A percentile compares a stretch with the other conserved stretches of the same genome.
Evolutionary conservation across 2,113 vertebrate genomes (phyloP).

Genomic region (Myotis yumanensis): DNA sequence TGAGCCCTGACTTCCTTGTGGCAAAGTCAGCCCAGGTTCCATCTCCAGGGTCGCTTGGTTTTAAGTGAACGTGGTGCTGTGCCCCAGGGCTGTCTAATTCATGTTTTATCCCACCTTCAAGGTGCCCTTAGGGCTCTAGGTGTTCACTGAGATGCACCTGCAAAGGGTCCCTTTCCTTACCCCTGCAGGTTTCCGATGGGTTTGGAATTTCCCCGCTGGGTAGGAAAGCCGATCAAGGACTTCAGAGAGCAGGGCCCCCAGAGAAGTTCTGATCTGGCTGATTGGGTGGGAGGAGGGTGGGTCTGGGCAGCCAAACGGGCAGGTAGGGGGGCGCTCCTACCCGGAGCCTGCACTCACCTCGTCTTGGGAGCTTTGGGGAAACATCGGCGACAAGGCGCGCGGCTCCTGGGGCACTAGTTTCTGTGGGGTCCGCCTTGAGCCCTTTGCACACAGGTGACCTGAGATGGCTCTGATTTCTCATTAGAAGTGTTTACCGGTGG

Average conservation of each 20-base stretch:
- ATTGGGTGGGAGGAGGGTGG: fast-evolving
- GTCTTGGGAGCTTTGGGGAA: fast-evolving
- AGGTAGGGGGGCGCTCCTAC: fast-evolving
- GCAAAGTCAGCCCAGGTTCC: no score
- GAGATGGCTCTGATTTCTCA: no score
- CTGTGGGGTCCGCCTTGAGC: fast-evolving
- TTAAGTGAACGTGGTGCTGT: no score
- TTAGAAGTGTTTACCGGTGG: not conserved
- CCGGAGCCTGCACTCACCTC: fast-evolving
- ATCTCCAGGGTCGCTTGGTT: fast-evolving
- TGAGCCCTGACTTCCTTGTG: not conserved
- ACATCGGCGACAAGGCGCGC: not conserved
- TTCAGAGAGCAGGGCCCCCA: not conserved
- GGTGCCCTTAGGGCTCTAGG: fast-evolving
- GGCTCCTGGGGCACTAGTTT: not conserved
- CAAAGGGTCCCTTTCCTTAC: fast-evolving
- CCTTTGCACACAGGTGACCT: not conserved
- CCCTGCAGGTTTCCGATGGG: fast-evolving
- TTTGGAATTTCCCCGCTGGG: fast-evolving
- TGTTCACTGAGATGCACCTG: not conserved
- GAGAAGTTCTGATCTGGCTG: fast-evolving
- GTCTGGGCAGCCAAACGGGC: fast-evolving
- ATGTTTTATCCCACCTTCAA: fast-evolving
- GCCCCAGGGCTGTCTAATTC: not conserved
- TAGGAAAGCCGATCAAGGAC: not conserved